Evolutionary conservation across 2,888 invertebrate genomes (phyloP), one percentile per base, ranked within the genome.

Genomic region (Trichopria drosophilae): DNA sequence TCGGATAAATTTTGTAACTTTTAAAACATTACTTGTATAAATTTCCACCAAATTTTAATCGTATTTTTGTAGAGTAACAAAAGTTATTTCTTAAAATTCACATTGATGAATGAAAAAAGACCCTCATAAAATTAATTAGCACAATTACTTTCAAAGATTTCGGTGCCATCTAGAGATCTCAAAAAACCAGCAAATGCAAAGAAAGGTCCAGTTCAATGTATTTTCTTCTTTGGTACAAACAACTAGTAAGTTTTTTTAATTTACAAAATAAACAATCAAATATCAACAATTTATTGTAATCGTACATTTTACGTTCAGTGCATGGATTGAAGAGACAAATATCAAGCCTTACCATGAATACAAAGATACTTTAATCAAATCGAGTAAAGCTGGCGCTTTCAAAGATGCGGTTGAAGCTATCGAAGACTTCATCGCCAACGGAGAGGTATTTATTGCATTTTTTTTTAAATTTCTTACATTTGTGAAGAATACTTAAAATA

Each of bases 221-320:
- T 96, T 60, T 94, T 87, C 78, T 96, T 95, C 80, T 95, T 93
- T 77, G 95, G 95, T 48, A 86, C 90, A n/a, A 88, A 92, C 67
- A 93, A 95, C 76, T 93, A 90, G 94, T 94, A 82, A 92, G 94
- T 87, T 55, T 20, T 28, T 3, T 18, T 12, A 35, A 15, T 28
- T 20, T 26, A 16, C n/a, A 22, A 22, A 18, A 9, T 34, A 13
- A 45, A 43, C 22, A 29, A 9, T 41, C 2, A 34, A 39, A n/a
- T 52, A 36, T 48, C 43, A 40, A 47, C 22, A 34, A 46, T 36
- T n/a, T 42, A 41, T 47, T 51, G 53, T n/a, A n/a, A 55, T 72
- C 72, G n/a, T n/a, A n/a, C n/a, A n/a, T n/a, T n/a, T n/a, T n/a
- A n/a, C n/a, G n/a, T n/a, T 44, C 78, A 92, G 91, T 78, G 93